These are phyloP conservation scores for Adoxophyes honmai DNA, from an alignment of 1,140 invertebrate species.

Conservation along the genomic window DNA sequence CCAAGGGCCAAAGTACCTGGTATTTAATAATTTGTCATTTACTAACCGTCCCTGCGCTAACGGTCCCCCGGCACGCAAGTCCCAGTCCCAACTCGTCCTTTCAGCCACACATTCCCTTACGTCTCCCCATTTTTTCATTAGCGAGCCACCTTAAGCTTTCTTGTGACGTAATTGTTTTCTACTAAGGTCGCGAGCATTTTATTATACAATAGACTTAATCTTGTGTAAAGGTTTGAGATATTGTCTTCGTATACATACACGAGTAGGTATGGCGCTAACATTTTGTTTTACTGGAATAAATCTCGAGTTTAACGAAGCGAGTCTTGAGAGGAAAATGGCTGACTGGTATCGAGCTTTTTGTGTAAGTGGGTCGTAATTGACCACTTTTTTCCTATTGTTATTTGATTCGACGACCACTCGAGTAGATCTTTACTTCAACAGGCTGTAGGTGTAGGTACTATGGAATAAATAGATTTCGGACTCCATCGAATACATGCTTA, in stretches of 20 bases:
- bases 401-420: background rate
- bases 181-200: background rate
- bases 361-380: background rate
- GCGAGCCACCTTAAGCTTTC: conserved; percentile 23
- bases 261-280: background rate
- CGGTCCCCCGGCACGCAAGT: background rate
- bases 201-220: background rate
- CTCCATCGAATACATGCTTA: no score
- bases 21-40: conserved; percentile 24
- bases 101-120: conserved; percentile 32
- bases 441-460: no score
- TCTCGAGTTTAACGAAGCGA: background rate
- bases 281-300: background rate
- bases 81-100: conserved; percentile 31
- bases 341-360: conserved; percentile 8
- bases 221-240: background rate
- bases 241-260: background rate
- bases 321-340: background rate
- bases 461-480: no score
- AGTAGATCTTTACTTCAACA: no score
- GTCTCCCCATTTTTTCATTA: conserved; percentile 40
- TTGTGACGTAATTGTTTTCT: conserved; percentile 12
- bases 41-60: conserved; percentile 23
- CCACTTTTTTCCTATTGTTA: background rate
- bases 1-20: conserved; percentile 10